Evolutionary conservation across 2,113 vertebrate species (phyloP), one percentile per base, ranked within the genome.

Genomic region (Salminus brasiliensis): DNA sequence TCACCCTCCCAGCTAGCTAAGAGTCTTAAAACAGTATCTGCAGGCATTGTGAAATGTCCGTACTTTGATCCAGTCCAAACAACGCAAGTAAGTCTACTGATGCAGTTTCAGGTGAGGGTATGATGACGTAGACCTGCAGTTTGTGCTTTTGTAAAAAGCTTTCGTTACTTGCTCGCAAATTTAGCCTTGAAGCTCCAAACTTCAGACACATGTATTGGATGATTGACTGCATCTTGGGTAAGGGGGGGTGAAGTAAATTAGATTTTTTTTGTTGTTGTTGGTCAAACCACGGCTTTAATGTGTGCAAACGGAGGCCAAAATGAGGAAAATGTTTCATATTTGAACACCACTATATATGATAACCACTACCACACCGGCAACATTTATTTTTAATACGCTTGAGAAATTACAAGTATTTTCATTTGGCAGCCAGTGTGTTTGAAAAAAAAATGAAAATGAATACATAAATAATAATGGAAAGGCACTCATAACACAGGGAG

Each of bases 401-500:
- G 57, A 76, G 62, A 34, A 63, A n/a, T 25, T 30, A 23, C 47
- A 32, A 52, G 32, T 16, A 55, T 67, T 81, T 62, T 70, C 41
- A 32, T 65, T 63, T 36, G 41, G n/a, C 55, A 49, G 57, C 16
- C 59, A 62, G 55, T 27, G 59, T 62, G 72, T 59, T 59, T 23
- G 36, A 60, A 59, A 74, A n/a, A 49, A 21, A 55, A 60, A n/a
- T n/a, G n/a, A n/a, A n/a, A n/a, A 60, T 6, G 57, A 15, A 60
- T 21, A n/a, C 27, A 60, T 74, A 43, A 74, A 74, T 62, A 60
- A 18, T 43, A 74, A 60, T 74, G 72, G 53, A 36, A 72, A 55
- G 69, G 49, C 47, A 15, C 47, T 49, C 16, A 49, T 49, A 49
- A 29, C 57, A 30, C 25, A 62, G 27, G 5, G 53, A 21, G 36